These are phyloP conservation scores for Macrostomum lignano DNA, from an alignment of 1,140 invertebrate genomes.

Conservation along the genomic window DNA sequence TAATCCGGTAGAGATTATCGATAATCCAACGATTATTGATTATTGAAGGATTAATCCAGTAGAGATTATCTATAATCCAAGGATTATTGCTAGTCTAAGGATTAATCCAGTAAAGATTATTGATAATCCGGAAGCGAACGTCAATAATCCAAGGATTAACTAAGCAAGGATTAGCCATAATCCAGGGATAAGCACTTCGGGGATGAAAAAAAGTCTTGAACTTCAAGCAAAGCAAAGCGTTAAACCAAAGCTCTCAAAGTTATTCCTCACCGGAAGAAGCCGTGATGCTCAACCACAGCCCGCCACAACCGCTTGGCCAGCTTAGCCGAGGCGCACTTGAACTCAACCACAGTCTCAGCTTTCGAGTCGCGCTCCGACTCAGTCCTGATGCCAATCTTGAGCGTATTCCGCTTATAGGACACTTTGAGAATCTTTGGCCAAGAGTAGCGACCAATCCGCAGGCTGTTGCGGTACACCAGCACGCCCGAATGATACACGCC, in stretches of 20 bases:
- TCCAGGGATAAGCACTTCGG: too few relatives aligned
- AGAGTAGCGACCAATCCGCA: conserved; percentile 1
- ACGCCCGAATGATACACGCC: conserved; percentile 2
- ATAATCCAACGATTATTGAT: too few relatives aligned
- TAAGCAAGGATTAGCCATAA: too few relatives aligned
- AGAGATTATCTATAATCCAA: too few relatives aligned
- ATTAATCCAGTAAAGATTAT: too few relatives aligned
- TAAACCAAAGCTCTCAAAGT: background rate
- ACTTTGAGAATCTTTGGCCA: conserved; percentile 4
- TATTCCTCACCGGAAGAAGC: conserved; percentile 2
- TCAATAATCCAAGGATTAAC: too few relatives aligned
- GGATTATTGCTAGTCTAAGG: too few relatives aligned
- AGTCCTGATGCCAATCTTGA: background rate
- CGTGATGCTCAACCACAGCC: conserved; percentile 1
- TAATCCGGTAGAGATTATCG: too few relatives aligned
- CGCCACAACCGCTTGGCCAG: background rate
- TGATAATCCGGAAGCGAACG: too few relatives aligned
- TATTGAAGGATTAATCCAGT: too few relatives aligned
- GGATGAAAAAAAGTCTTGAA: too few relatives aligned
- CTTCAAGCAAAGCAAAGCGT: too few relatives aligned
- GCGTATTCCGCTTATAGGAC: background rate
- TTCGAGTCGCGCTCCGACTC: background rate
- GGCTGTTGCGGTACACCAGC: background rate
- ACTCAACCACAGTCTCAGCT: background rate
- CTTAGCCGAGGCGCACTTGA: background rate